phyloP scores from a whole-genome alignment of 2,888 invertebrate species.

The Cephus pulcher region DNA sequence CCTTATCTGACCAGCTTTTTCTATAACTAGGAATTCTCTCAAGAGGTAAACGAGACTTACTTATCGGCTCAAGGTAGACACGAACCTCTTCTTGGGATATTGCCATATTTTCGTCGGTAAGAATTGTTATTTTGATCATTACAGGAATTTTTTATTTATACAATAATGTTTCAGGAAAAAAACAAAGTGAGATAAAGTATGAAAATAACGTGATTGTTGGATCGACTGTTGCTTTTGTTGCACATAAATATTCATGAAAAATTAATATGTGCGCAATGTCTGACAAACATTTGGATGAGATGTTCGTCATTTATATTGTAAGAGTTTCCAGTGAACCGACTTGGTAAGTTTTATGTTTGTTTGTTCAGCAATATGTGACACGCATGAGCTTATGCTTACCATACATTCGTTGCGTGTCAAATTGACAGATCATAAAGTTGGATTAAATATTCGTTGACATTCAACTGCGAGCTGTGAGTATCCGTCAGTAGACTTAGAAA shows the following conservation, averaged over 20 bases:
- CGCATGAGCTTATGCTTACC: neutral
- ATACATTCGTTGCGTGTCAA: neutral
- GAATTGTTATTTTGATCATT: neutral
- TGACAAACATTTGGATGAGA: neutral
- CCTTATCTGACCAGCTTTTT: neutral
- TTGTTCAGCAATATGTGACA: neutral
- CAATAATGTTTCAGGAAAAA: neutral
- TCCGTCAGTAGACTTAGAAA: neutral
- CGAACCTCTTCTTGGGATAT: neutral
- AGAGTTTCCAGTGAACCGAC: neutral
- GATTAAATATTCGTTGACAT: neutral
- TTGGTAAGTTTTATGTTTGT: neutral
- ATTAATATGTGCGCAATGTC: neutral
- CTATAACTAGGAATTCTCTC: neutral
- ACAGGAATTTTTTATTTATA: neutral
- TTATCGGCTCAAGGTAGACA: neutral
- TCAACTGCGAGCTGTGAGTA: neutral
- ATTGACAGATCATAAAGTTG: neutral
- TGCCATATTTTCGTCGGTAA: neutral
- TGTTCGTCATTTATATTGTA: neutral
- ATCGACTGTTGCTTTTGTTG: neutral
- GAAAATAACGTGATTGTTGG: neutral
- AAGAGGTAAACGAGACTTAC: neutral
- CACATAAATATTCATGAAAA: neutral
- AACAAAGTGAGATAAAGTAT: neutral